Evolutionary conservation across 2,797 vertebrate genomes (phyloP).

Genomic region (Pipistrellus pipistrellus): DNA sequence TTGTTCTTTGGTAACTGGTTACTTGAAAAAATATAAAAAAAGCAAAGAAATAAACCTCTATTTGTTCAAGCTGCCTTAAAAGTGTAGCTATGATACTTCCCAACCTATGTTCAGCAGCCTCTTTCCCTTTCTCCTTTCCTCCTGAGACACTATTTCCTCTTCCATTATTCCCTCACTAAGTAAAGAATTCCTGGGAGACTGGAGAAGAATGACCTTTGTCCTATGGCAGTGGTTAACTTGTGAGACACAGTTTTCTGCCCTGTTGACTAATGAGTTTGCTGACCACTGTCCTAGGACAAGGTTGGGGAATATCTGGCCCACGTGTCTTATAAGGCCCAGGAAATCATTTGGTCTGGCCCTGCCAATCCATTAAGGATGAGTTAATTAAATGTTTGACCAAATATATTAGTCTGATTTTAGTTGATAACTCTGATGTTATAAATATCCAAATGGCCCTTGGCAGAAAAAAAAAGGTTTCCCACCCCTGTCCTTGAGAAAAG

Average conservation of each 20-base stretch:
- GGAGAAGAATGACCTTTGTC: background rate
- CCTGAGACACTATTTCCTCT: background rate
- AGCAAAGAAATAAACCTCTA: background rate
- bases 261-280: no score
- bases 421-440: no score
- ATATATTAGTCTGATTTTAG: no score
- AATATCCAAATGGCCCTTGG: no score
- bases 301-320: no score
- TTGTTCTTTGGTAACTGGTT: slow-evolving; percentile 42
- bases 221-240: background rate
- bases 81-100: background rate
- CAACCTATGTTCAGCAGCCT: background rate
- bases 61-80: background rate
- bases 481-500: background rate
- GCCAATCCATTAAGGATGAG: no score
- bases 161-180: background rate
- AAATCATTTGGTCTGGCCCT: no score
- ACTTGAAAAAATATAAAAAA: slow-evolving; percentile 28
- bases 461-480: no score
- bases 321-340: no score
- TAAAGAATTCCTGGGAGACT: background rate
- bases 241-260: no score
- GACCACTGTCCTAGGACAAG: background rate
- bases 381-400: no score
- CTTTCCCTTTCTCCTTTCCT: background rate